These are phyloP conservation scores for Marcusenius ussheri DNA, from an alignment of 2,113 vertebrate species.

Conservation along the genomic window DNA sequence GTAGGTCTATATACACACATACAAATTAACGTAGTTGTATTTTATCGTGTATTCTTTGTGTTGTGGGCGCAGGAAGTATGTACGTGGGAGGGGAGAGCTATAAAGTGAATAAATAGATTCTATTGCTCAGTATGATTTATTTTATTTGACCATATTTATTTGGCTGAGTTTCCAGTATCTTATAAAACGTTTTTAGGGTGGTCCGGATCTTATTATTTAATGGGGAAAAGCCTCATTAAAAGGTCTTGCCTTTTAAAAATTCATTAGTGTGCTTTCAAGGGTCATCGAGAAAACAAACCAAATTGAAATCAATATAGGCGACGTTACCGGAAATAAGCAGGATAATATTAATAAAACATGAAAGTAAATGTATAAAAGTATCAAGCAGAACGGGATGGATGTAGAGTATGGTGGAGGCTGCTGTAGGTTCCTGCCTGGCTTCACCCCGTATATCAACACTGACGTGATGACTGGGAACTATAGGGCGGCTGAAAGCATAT, in stretches of 20 bases:
- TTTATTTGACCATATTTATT: not conserved
- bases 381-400: not conserved
- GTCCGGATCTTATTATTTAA: not conserved
- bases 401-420: not conserved
- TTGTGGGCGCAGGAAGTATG: not conserved
- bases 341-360: not conserved
- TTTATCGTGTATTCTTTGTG: not conserved
- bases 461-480: not conserved
- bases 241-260: not conserved
- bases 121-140: not conserved
- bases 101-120: not conserved
- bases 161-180: not conserved
- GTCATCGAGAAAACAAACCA: not conserved
- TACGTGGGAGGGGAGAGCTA: not conserved
- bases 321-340: not conserved
- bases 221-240: not conserved
- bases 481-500: not conserved
- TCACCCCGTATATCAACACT: not conserved
- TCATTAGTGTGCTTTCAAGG: not conserved
- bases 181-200: not conserved
- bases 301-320: not conserved
- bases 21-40: not conserved
- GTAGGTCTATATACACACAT: not conserved
- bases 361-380: not conserved
- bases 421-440: not conserved